Conservation (phyloP, 2,888 invertebrate genomes). For the Lathronympha strigana region DNA sequence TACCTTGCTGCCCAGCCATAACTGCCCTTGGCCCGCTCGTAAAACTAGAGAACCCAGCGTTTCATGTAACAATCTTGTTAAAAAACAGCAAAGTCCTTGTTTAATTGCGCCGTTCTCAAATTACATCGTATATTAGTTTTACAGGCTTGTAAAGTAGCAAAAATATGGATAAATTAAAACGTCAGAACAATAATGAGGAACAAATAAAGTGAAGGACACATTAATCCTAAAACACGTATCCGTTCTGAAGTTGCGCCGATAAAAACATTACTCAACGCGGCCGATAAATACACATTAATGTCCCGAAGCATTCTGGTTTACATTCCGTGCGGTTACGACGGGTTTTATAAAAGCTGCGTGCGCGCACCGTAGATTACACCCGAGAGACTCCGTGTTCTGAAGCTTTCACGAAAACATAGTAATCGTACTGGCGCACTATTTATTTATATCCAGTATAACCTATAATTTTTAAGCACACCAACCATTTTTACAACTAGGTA, state of each 20-base stretch:
- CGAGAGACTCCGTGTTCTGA: background rate
- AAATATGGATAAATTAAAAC: constrained; percentile 53
- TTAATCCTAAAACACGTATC: constrained; percentile 62
- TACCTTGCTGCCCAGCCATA: background rate
- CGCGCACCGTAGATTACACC: constrained; percentile 47
- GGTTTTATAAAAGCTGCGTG: constrained; percentile 82
- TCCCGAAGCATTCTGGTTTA: constrained; percentile 81
- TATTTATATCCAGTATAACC: too few species aligned
- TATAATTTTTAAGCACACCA: too few species aligned
- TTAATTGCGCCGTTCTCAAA: constrained; percentile 27
- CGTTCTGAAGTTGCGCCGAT: constrained; percentile 70
- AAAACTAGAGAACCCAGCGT: constrained; percentile 14
- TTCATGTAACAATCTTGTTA: constrained; percentile 20
- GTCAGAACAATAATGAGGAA: constrained; percentile 53
- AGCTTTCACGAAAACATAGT: background rate
- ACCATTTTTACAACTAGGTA: too few species aligned
- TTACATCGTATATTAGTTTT: constrained; percentile 46
- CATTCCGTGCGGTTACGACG: constrained; percentile 82
- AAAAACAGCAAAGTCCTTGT: constrained; percentile 15
- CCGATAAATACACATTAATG: constrained; percentile 84
- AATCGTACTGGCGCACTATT: too few species aligned
- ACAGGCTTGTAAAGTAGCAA: constrained; percentile 50
- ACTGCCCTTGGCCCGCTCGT: constrained; percentile 20
- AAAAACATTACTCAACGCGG: constrained; percentile 82
- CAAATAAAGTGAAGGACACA: constrained; percentile 54